A percentile compares a stretch with the other conserved stretches of the same genome.
These are phyloP conservation scores for Mus caroli DNA, from an alignment of 2,797 vertebrate genomes.

Conservation along the genomic window DNA sequence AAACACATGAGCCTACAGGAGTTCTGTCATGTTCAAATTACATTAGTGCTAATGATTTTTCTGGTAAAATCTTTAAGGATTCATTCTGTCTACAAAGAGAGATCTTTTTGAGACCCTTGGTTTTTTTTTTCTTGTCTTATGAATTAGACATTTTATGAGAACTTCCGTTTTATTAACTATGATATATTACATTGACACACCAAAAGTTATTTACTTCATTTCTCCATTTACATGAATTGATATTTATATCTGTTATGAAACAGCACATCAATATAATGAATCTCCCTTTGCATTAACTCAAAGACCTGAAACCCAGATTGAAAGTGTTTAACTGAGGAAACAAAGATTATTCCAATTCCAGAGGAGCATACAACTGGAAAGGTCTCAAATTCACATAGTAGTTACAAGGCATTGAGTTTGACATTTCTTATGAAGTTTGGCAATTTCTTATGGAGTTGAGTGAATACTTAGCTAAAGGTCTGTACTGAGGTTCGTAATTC, in stretches of 20 bases:
- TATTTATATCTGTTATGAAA: slow-evolving; percentile 50
- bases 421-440: neutral
- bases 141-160: neutral
- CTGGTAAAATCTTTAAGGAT: neutral
- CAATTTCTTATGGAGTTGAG: neutral
- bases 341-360: neutral
- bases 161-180: neutral
- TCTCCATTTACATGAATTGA: slow-evolving; percentile 10
- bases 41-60: neutral
- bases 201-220: neutral
- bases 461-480: neutral
- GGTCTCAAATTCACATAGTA: neutral
- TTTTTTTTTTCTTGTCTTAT: neutral
- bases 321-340: slow-evolving; percentile 24
- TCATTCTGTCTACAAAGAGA: neutral
- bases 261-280: neutral
- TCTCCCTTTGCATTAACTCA: slow-evolving; percentile 12
- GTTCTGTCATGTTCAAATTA: neutral
- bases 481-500: neutral
- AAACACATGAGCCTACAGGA: neutral
- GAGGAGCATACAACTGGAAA: neutral
- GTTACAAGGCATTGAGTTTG: neutral
- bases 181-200: neutral
- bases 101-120: neutral
- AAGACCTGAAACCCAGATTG: neutral